phyloP scores from a whole-genome alignment of 2,888 invertebrate genomes.

The Melieria omissa region DNA sequence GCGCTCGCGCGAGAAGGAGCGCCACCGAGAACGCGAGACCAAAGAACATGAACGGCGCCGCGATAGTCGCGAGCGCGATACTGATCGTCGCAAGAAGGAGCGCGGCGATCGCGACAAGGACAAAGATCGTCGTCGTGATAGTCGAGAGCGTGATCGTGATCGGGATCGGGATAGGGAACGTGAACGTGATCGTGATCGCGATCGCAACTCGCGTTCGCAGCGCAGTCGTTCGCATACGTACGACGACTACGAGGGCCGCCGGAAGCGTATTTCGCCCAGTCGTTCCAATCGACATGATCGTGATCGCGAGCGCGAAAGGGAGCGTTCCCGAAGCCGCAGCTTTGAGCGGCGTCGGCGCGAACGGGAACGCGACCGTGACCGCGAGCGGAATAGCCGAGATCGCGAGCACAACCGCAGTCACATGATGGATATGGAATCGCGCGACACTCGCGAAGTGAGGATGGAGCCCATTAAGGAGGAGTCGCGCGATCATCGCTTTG shows the following conservation, averaged over 20 bases:
- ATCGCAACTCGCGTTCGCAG: conserved; percentile 69
- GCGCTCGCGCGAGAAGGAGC: conserved; percentile 36
- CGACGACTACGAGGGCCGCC: conserved; percentile 58
- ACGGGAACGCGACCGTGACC: conserved; percentile 69
- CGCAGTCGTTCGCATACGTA: conserved; percentile 67
- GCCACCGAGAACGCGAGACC: conserved; percentile 46
- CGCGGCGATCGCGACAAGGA: conserved; percentile 50
- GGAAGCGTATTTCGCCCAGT: conserved; percentile 68
- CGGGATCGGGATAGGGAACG: conserved; percentile 55
- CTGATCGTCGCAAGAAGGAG: conserved; percentile 61
- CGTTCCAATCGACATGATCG: conserved; percentile 42
- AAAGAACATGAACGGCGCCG: conserved; percentile 55
- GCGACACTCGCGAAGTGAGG: conserved; percentile 44
- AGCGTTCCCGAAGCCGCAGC: conserved; percentile 55
- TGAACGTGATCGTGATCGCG: conserved; percentile 56
- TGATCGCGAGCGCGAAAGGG: conserved; percentile 66
- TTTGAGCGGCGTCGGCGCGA: conserved; percentile 60
- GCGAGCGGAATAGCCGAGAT: conserved; percentile 65
- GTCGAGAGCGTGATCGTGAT: conserved; percentile 57
- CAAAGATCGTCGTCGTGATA: conserved; percentile 39
- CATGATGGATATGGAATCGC: conserved; percentile 62
- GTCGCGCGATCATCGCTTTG: conserved; percentile 55
- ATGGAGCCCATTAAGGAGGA: conserved; percentile 60
- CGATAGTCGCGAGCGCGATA: conserved; percentile 42
- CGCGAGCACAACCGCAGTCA: conserved; percentile 62